phyloP scores from a whole-genome alignment of 1,140 invertebrate species.

The Psilanteris sp. region DNA sequence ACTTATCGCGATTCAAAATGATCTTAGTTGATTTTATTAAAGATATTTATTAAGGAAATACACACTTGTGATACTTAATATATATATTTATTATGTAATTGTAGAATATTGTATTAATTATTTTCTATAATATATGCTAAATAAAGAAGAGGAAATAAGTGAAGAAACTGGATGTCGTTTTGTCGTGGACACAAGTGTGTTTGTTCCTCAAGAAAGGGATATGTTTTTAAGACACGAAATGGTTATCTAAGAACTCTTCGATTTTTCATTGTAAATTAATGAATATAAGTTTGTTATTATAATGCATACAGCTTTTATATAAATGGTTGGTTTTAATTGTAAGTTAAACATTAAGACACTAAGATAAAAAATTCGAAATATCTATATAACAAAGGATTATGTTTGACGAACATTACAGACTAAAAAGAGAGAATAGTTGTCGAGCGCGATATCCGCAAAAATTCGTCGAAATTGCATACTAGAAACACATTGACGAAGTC shows the following conservation, averaged over 20 bases:
- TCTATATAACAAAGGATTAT: constrained; percentile 55
- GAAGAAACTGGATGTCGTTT: background rate
- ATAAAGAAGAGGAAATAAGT: constrained; percentile 8
- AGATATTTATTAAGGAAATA: too few species aligned
- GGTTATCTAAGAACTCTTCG: constrained; percentile 32
- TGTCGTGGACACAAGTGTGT: constrained; percentile 25
- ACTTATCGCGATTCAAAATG: too few species aligned
- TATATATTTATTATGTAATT: constrained; percentile 16
- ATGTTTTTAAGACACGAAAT: constrained; percentile 57
- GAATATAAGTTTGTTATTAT: constrained; percentile 21
- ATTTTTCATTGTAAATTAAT: constrained; percentile 25
- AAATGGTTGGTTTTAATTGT: constrained; percentile 35
- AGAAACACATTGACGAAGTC: constrained; percentile 38
- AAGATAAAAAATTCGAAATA: constrained; percentile 57
- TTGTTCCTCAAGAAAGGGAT: constrained; percentile 40
- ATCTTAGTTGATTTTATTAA: too few species aligned
- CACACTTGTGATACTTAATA: constrained; percentile 14
- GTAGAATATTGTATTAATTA: constrained; percentile 8
- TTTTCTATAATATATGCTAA: constrained; percentile 14
- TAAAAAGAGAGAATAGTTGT: constrained; percentile 54
- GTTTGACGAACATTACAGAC: constrained; percentile 44
- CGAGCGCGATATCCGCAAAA: constrained; percentile 51
- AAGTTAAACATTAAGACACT: constrained; percentile 53
- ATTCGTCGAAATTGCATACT: constrained; percentile 62
- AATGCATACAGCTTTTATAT: too few species aligned